A percentile compares a stretch with the other conserved stretches of the same genome.
phyloP scores from a whole-genome alignment of 2,797 vertebrate species.

The Erethizon dorsatum region DNA sequence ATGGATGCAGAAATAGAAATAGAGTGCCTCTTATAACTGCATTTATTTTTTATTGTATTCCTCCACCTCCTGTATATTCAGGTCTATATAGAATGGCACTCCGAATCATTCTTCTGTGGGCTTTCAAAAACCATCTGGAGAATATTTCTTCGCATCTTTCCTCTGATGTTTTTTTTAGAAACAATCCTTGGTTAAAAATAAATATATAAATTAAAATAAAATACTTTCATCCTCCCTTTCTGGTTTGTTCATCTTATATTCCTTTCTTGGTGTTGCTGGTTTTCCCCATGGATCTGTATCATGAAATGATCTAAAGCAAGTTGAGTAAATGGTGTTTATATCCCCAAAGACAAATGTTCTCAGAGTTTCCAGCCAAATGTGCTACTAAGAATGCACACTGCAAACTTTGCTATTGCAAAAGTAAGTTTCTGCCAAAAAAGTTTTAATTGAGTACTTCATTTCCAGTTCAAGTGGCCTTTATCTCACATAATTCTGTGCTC shows the following conservation, averaged over 20 bases:
- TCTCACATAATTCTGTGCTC: neutral
- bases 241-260: slow-evolving; percentile 35
- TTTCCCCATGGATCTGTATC: slow-evolving; percentile 21
- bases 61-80: neutral
- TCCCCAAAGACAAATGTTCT: slow-evolving; percentile 70
- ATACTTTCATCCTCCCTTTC: slow-evolving; percentile 57
- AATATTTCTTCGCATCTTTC: slow-evolving; percentile 15
- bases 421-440: slow-evolving; percentile 51
- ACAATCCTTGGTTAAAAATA: slow-evolving; percentile 60
- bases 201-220: slow-evolving; percentile 59
- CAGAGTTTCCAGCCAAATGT: slow-evolving; percentile 42
- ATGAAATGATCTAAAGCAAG: slow-evolving; percentile 45
- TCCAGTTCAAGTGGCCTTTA: neutral
- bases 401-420: neutral
- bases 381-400: neutral
- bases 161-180: slow-evolving; percentile 24
- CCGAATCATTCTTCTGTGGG: neutral
- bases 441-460: slow-evolving; percentile 57
- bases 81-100: neutral
- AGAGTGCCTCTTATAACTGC: neutral
- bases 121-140: slow-evolving; percentile 56
- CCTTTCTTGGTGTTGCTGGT: slow-evolving; percentile 6
- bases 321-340: slow-evolving; percentile 59
- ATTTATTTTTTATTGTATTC: slow-evolving; percentile 60
- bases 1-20: neutral